These are phyloP conservation scores for Limnephilus auricula DNA, from an alignment of 2,888 invertebrate species.

Conservation along the genomic window DNA sequence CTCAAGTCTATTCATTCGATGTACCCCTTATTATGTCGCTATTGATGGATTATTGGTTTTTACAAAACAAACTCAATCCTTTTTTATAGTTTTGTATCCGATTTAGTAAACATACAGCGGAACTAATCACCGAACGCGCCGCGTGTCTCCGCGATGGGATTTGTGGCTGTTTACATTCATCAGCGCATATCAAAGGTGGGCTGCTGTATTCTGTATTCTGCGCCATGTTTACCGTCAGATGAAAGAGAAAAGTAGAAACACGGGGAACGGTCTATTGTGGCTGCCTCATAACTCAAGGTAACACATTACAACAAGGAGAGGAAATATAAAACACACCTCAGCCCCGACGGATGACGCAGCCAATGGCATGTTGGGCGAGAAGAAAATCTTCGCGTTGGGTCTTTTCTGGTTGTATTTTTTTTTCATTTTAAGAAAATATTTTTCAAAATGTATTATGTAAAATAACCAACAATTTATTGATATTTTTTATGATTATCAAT, in stretches of 20 bases:
- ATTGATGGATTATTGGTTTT: background rate
- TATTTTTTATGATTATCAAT: too few relatives aligned
- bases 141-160: slow-evolving; percentile 31
- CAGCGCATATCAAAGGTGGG: slow-evolving; percentile 9
- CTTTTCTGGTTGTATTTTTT: background rate
- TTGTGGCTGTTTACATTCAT: slow-evolving; percentile 40
- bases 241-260: background rate
- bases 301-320: background rate
- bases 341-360: background rate
- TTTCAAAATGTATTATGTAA: too few relatives aligned
- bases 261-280: slow-evolving; percentile 8
- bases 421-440: background rate
- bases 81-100: slow-evolving; percentile 18
- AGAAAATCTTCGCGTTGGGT: background rate
- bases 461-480: too few relatives aligned
- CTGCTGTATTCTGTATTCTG: slow-evolving; percentile 6
- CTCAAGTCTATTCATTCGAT: slow-evolving; percentile 8
- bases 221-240: slow-evolving; percentile 19
- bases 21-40: background rate
- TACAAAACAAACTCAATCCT: slow-evolving; percentile 29
- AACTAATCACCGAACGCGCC: slow-evolving; percentile 43
- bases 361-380: background rate
- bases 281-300: slow-evolving; percentile 28
- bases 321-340: background rate
- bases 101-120: slow-evolving; percentile 27